Conservation (phyloP, 1,140 invertebrate genomes). For the Scaptomyza hsui region DNA sequence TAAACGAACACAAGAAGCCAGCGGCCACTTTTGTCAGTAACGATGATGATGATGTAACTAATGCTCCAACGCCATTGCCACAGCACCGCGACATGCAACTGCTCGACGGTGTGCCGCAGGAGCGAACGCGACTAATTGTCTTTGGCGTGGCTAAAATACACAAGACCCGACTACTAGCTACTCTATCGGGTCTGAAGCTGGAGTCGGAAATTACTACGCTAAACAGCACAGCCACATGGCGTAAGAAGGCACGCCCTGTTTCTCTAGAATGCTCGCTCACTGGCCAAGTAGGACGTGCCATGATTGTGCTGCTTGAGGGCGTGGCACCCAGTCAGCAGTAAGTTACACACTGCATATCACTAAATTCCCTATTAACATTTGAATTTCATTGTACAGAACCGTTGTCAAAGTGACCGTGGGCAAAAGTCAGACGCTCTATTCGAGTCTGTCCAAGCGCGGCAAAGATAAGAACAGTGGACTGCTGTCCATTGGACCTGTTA, state of each 20-base stretch:
- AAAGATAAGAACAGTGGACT: constrained; percentile 95
- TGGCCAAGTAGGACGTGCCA: constrained; percentile 95
- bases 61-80: constrained; percentile 85
- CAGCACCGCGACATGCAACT: constrained; percentile 77
- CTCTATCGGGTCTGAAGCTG: constrained; percentile 94
- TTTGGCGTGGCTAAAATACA: constrained; percentile 95
- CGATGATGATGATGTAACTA: constrained; percentile 84
- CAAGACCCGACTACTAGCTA: constrained; percentile 93
- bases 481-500: constrained; percentile 93
- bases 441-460: constrained; percentile 90
- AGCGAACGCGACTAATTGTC: constrained; percentile 84
- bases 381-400: constrained; percentile 86
- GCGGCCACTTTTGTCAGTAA: constrained; percentile 57
- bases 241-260: constrained; percentile 80
- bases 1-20: constrained; percentile 68
- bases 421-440: constrained; percentile 96
- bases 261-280: constrained; percentile 94
- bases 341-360: constrained; percentile 19
- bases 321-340: constrained; percentile 94
- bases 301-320: constrained; percentile 96
- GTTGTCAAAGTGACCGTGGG: constrained; percentile 96
- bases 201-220: constrained; percentile 83
- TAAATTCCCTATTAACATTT: not conserved
- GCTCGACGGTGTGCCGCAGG: constrained; percentile 63
- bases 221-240: constrained; percentile 82